A percentile compares a stretch with the other conserved stretches of the same genome.
phyloP scores from a whole-genome alignment of 1,140 invertebrate species.

The Drosophila triauraria region DNA sequence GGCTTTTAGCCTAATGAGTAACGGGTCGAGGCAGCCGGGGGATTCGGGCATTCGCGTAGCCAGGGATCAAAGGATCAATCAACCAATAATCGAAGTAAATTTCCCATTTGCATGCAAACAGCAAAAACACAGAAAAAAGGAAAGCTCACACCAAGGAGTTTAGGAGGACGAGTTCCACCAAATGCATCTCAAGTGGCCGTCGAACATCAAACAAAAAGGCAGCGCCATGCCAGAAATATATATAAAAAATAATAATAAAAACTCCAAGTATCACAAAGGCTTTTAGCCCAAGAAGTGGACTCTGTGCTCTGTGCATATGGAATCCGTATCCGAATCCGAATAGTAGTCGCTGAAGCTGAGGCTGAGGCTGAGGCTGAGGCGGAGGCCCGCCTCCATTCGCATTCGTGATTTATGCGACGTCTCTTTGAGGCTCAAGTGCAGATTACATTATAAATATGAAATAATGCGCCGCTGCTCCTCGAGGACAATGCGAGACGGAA shows the following conservation, averaged over 20 bases:
- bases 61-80: conserved; percentile 64
- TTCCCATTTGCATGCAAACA: conserved; percentile 45
- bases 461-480: conserved; percentile 68
- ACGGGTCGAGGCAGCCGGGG: background rate
- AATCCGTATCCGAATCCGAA: conserved; percentile 25
- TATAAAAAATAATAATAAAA: conserved; percentile 12
- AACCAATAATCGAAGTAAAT: conserved; percentile 44
- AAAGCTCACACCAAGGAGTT: background rate
- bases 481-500: conserved; percentile 74
- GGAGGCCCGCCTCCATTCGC: conserved; percentile 26
- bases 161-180: conserved; percentile 34
- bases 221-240: conserved; percentile 21
- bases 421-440: conserved; percentile 79
- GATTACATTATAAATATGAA: conserved; percentile 83
- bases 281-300: conserved; percentile 73
- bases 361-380: too few relatives aligned
- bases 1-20: conserved; percentile 75
- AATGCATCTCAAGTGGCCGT: conserved; percentile 77
- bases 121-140: too few relatives aligned
- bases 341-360: background rate
- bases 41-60: background rate
- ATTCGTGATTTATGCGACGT: conserved; percentile 75
- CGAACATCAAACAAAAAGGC: conserved; percentile 74
- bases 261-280: conserved; percentile 46
- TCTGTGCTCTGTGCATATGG: conserved; percentile 42